phyloP scores from a whole-genome alignment of 2,888 invertebrate species.

The Polyommatus icarus region DNA sequence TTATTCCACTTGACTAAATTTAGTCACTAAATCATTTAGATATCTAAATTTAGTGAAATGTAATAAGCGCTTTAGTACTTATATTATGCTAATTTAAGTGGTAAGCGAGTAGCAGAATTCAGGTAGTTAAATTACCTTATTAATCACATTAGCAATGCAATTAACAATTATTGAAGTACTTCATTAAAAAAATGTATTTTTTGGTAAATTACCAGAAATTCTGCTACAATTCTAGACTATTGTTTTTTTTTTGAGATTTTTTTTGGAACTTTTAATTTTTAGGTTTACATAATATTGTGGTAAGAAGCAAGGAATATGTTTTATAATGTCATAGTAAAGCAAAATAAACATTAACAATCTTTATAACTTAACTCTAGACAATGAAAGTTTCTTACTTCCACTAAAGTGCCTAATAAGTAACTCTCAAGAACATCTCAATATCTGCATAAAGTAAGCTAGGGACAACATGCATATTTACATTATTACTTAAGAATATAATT shows the following conservation, averaged over 20 bases:
- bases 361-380: not conserved
- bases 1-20: too few species aligned
- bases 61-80: too few species aligned
- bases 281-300: not conserved
- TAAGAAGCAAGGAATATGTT: slow-evolving; percentile 8
- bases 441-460: not conserved
- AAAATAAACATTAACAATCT: slow-evolving; percentile 1
- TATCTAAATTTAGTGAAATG: too few species aligned
- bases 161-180: not conserved
- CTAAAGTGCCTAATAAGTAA: not conserved
- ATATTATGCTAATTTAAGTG: not conserved
- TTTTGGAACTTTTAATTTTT: slow-evolving; percentile 5
- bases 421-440: not conserved
- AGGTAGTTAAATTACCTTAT: not conserved
- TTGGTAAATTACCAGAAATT: slow-evolving; percentile 3
- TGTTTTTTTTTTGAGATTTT: not conserved
- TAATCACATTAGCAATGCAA: not conserved
- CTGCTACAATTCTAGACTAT: not conserved
- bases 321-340: not conserved
- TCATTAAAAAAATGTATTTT: not conserved
- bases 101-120: slow-evolving; percentile 7
- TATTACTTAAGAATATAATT: not conserved
- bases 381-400: not conserved
- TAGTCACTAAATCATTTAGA: too few species aligned
- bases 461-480: not conserved